Conservation (phyloP, 1,140 invertebrate species). For the Xylocopa sonorina region DNA sequence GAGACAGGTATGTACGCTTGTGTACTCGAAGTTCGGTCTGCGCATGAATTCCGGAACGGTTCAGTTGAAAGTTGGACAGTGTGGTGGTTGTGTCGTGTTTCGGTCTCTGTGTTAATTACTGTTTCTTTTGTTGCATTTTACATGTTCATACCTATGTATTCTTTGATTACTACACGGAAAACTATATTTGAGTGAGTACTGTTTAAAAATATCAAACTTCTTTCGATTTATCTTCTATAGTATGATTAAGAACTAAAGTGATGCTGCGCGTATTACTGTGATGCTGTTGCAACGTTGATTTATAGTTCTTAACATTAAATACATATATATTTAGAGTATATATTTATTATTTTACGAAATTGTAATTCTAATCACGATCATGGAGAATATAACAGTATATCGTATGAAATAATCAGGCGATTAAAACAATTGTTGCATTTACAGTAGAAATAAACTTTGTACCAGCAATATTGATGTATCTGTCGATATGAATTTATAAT, state of each 20-base stretch:
- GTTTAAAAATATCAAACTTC: background rate
- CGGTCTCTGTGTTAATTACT: background rate
- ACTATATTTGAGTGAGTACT: background rate
- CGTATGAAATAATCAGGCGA: background rate
- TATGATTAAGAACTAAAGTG: background rate
- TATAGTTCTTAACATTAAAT: background rate
- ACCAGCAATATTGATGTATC: background rate
- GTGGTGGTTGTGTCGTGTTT: background rate
- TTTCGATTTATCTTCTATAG: background rate
- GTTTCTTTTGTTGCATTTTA: background rate
- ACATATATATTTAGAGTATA: too few species aligned
- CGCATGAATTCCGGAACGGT: background rate
- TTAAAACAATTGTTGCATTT: background rate
- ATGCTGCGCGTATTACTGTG: conserved; percentile 14
- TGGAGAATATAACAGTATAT: background rate
- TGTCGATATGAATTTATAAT: background rate
- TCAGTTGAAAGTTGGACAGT: conserved; percentile 5
- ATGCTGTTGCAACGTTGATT: background rate
- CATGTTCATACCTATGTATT: background rate
- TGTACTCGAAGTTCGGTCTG: background rate
- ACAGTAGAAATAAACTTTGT: background rate
- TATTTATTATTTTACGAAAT: background rate
- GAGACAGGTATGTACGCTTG: background rate
- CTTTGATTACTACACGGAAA: background rate
- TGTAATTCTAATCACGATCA: background rate